Percentiles rank a stretch among this genome's conserved stretches.
phyloP scores from a whole-genome alignment of 2,113 vertebrate species.

The Lepus europaeus region DNA sequence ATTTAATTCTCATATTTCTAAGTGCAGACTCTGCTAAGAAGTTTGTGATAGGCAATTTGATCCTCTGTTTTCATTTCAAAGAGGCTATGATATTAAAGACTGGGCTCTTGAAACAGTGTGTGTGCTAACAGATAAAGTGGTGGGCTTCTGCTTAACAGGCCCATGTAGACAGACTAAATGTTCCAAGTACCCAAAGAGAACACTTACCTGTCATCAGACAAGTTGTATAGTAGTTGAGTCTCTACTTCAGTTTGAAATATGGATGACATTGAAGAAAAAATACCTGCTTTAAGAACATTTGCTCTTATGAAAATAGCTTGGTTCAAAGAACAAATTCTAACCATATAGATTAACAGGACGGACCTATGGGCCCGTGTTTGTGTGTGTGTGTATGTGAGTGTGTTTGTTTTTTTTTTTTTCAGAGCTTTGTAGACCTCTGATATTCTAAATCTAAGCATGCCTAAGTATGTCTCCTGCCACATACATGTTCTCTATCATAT shows the following conservation, averaged over 20 bases:
- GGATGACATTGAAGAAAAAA: not conserved
- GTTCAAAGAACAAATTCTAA: not conserved
- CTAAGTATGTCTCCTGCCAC: not conserved
- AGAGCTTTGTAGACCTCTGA: not conserved
- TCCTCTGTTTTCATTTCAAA: not conserved
- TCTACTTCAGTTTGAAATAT: not conserved
- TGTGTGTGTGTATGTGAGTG: too few species aligned
- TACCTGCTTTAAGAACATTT: not conserved
- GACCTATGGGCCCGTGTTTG: rapidly evolving
- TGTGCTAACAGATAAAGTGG: not conserved
- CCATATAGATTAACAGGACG: too few species aligned
- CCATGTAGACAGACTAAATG: not conserved
- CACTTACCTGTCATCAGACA: not conserved
- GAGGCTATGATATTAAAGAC: not conserved
- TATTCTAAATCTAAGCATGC: not conserved
- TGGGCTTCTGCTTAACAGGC: not conserved
- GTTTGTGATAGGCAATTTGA: not conserved
- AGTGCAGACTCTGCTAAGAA: not conserved
- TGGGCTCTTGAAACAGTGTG: not conserved
- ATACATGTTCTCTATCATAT: not conserved
- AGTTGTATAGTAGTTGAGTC: not conserved
- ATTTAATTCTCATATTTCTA: slow-evolving; percentile 35
- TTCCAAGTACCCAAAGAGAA: not conserved
- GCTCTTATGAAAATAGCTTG: not conserved
- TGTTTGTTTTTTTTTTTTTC: not conserved